Percentiles rank a stretch among this genome's conserved stretches.
Conservation (phyloP, 1,140 invertebrate species). For the Bilobella aurantiaca region DNA sequence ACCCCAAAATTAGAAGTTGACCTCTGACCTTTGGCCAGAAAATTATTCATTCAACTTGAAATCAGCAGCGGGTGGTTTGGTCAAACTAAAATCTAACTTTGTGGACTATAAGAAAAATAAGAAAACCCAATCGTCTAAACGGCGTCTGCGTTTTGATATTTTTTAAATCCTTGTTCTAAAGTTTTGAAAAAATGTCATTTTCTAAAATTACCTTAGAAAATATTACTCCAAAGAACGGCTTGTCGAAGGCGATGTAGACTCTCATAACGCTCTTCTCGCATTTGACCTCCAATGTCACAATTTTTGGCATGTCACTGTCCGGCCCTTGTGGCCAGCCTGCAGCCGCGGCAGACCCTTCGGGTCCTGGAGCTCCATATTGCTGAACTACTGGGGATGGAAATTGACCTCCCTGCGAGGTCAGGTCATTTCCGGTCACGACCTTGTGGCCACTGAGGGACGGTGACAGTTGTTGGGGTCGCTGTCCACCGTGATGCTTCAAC, state of each 20-base stretch:
- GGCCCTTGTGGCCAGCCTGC: constrained; percentile 61
- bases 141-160: too few relatives aligned
- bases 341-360: constrained; percentile 28
- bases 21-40: background rate
- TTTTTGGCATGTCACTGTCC: constrained; percentile 70
- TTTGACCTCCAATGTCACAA: constrained; percentile 79
- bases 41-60: background rate
- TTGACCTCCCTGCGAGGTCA: constrained; percentile 30
- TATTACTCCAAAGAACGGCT: constrained; percentile 87
- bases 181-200: background rate
- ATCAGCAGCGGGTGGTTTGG: too few relatives aligned
- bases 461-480: constrained; percentile 10
- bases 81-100: background rate
- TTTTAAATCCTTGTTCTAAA: background rate
- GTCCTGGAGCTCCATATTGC: constrained; percentile 36
- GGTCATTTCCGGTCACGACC: constrained; percentile 22
- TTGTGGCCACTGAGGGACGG: constrained; percentile 8
- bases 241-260: constrained; percentile 81
- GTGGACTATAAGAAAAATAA: too few relatives aligned
- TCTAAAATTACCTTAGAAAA: constrained; percentile 67
- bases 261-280: constrained; percentile 91
- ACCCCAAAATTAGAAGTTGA: background rate
- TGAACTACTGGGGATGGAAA: constrained; percentile 22
- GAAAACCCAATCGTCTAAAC: too few relatives aligned
- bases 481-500: constrained; percentile 5